A percentile compares a stretch with the other conserved stretches of the same genome.
Conservation (phyloP, 2,113 vertebrate genomes). For the Corythornis cristatus region DNA sequence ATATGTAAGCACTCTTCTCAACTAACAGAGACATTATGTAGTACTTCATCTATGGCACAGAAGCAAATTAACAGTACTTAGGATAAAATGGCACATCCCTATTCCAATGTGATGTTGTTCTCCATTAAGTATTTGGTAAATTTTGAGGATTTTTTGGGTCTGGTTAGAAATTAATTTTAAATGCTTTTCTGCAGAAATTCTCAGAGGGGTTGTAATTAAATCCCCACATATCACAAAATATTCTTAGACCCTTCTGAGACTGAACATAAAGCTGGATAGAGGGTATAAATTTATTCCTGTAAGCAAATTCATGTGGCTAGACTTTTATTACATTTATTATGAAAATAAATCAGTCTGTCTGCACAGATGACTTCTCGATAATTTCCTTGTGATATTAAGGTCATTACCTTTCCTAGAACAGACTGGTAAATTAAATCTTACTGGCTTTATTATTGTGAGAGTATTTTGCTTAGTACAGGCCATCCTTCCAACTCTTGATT, state of each 20-base stretch:
- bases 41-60: background rate
- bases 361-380: constrained; percentile 4
- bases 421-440: constrained; percentile 35
- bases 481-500: background rate
- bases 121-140: background rate
- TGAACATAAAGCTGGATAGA: background rate
- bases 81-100: background rate
- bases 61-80: background rate
- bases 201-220: background rate
- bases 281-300: background rate
- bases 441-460: background rate
- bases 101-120: background rate
- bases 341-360: constrained; percentile 19
- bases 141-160: background rate
- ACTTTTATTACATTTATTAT: constrained; percentile 24
- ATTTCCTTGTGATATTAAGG: background rate
- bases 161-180: background rate
- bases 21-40: background rate
- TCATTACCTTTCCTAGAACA: constrained; percentile 54
- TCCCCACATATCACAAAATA: background rate
- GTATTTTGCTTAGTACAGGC: background rate
- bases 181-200: background rate
- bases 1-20: background rate
- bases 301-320: background rate
- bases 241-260: background rate